Percentiles rank a stretch among this genome's conserved stretches.
phyloP scores from a whole-genome alignment of 2,797 vertebrate genomes.

The Sparus aurata region DNA sequence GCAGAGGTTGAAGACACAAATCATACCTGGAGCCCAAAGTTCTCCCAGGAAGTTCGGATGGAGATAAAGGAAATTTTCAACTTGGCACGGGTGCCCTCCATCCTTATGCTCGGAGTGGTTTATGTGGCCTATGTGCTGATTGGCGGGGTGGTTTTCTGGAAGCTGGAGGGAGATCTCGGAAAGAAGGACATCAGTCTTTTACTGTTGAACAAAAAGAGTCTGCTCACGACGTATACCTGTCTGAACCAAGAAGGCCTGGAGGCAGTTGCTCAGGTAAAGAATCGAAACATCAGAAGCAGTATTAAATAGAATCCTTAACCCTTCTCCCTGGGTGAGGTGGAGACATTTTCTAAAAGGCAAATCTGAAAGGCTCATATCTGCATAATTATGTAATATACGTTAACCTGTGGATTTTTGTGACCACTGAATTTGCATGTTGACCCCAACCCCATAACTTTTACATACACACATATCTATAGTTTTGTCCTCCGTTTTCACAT shows the following conservation, averaged over 20 bases:
- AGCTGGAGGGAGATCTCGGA: constrained; percentile 80
- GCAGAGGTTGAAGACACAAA: constrained; percentile 14
- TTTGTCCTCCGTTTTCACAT: neutral
- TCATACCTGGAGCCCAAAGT: neutral
- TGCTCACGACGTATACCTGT: constrained; percentile 77
- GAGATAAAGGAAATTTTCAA: constrained; percentile 57
- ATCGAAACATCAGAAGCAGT: neutral
- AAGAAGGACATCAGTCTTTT: constrained; percentile 56
- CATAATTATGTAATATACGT: neutral
- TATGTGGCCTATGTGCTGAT: constrained; percentile 84
- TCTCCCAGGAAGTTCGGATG: constrained; percentile 41
- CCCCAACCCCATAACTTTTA: constrained; percentile 4
- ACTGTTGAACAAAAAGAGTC: constrained; percentile 47
- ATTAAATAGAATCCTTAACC: neutral
- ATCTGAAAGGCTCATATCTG: neutral
- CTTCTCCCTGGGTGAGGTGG: neutral
- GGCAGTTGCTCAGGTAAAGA: constrained; percentile 79
- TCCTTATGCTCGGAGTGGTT: constrained; percentile 78
- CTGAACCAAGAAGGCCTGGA: constrained; percentile 77
- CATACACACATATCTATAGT: neutral
- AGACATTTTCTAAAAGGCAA: neutral
- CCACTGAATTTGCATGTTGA: constrained; percentile 14
- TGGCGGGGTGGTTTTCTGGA: constrained; percentile 85
- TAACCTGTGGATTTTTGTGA: neutral
- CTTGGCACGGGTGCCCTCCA: constrained; percentile 73